A percentile compares a stretch with the other conserved stretches of the same genome.
Conservation (phyloP, 2,113 vertebrate genomes). For the Bombycilla garrulus region DNA sequence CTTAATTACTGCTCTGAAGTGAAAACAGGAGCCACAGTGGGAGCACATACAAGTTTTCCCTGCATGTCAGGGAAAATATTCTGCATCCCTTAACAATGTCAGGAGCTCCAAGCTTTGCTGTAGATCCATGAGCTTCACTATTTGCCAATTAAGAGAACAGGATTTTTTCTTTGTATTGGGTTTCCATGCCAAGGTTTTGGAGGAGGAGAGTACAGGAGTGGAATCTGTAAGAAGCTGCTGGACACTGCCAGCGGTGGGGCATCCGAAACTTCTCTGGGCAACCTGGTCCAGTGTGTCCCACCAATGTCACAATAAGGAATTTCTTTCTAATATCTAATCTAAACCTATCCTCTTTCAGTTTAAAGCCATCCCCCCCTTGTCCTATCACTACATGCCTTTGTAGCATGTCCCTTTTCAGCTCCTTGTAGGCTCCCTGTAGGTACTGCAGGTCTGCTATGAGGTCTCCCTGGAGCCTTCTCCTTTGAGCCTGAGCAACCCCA, state of each 20-base stretch:
- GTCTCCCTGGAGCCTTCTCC: background rate
- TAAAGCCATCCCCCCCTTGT: background rate
- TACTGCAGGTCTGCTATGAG: background rate
- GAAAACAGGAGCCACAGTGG: background rate
- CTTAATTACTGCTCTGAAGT: background rate
- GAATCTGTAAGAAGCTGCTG: background rate
- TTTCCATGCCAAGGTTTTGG: background rate
- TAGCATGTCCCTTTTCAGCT: background rate
- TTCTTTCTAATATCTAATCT: background rate
- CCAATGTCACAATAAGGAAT: background rate
- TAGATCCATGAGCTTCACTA: background rate
- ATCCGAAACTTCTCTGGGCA: background rate
- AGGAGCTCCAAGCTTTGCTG: background rate
- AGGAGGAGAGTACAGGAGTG: accelerated
- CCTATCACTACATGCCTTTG: no score
- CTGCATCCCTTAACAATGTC: background rate
- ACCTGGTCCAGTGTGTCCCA: background rate
- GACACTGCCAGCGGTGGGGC: background rate
- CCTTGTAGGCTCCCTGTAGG: background rate
- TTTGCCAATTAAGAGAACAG: background rate
- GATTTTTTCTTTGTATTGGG: background rate
- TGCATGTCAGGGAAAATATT: background rate
- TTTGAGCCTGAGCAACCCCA: background rate
- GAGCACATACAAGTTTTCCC: accelerated
- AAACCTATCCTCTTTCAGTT: background rate